phyloP scores from a whole-genome alignment of 1,140 invertebrate genomes.

The Stegodyphus mimosarum region DNA sequence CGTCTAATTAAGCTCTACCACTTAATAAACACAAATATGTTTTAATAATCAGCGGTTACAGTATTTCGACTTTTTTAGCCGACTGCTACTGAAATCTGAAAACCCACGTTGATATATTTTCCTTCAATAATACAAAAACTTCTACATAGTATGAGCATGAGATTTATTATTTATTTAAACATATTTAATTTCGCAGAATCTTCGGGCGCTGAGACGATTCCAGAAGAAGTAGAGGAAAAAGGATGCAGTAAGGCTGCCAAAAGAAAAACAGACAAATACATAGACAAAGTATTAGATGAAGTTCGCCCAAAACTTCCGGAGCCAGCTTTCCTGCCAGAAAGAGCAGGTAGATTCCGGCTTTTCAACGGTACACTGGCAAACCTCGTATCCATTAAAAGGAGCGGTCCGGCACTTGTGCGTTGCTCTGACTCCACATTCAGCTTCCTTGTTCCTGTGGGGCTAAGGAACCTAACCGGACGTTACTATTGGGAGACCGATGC shows the following conservation, averaged over 20 bases:
- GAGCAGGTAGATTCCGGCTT: constrained; percentile 20
- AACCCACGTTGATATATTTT: too few species aligned
- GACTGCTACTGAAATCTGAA: too few species aligned
- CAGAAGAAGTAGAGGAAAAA: background rate
- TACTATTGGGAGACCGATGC: constrained; percentile 33
- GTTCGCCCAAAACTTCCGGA: constrained; percentile 36
- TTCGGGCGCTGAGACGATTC: background rate
- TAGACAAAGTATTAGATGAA: constrained; percentile 39
- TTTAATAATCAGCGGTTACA: too few species aligned
- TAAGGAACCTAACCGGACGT: constrained; percentile 17
- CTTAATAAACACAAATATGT: too few species aligned
- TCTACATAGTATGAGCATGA: too few species aligned
- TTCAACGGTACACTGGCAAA: constrained; percentile 45
- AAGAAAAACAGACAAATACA: constrained; percentile 38
- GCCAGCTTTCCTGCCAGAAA: constrained; percentile 17
- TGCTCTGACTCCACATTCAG: constrained; percentile 27
- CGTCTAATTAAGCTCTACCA: too few species aligned
- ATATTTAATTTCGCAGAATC: too few species aligned
- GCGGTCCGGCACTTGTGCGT: constrained; percentile 23
- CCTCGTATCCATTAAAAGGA: background rate
- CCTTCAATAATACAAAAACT: too few species aligned
- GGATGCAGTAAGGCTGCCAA: background rate
- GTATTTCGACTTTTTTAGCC: too few species aligned
- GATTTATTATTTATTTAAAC: too few species aligned
- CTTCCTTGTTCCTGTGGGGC: constrained; percentile 37